phyloP scores from a whole-genome alignment of 2,888 invertebrate species.

The Rapana venosa region DNA sequence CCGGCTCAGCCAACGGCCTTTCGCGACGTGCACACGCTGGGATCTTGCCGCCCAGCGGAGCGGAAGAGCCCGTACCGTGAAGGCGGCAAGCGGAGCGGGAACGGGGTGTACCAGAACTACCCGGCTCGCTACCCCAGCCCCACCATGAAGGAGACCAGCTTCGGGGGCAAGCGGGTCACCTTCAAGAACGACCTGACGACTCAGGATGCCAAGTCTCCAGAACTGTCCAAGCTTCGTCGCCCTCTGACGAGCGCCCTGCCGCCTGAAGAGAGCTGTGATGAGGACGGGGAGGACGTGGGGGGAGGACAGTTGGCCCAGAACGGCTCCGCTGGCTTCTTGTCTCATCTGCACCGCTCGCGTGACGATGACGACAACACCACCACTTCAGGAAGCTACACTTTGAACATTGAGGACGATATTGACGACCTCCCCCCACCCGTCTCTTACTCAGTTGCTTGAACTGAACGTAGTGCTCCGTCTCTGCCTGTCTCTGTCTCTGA shows the following conservation, averaged over 20 bases:
- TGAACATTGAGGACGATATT: conserved; percentile 60
- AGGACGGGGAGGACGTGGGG: background rate
- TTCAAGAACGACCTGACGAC: conserved; percentile 51
- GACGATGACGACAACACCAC: conserved; percentile 71
- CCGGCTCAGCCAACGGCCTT: conserved; percentile 31
- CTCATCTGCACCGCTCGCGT: conserved; percentile 46
- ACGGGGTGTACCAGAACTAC: conserved; percentile 1
- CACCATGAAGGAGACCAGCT: conserved; percentile 36
- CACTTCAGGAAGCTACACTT: conserved; percentile 70
- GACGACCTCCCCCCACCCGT: conserved; percentile 47
- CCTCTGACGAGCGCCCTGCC: conserved; percentile 3
- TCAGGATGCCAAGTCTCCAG: conserved; percentile 49
- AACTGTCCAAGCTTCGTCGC: conserved; percentile 43
- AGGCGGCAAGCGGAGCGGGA: background rate
- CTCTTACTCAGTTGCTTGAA: conserved; percentile 40
- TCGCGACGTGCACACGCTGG: conserved; percentile 48
- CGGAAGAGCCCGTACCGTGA: conserved; percentile 22
- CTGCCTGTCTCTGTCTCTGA: background rate
- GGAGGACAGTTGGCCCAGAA: background rate
- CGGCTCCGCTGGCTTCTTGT: background rate
- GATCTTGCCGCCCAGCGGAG: conserved; percentile 22
- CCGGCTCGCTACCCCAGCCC: conserved; percentile 1
- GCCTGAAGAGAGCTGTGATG: background rate
- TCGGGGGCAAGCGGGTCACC: conserved; percentile 50
- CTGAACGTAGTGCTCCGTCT: background rate